Evolutionary conservation across 1,140 invertebrate genomes (phyloP).

Genomic region (Ditylenchus dipsaci): DNA sequence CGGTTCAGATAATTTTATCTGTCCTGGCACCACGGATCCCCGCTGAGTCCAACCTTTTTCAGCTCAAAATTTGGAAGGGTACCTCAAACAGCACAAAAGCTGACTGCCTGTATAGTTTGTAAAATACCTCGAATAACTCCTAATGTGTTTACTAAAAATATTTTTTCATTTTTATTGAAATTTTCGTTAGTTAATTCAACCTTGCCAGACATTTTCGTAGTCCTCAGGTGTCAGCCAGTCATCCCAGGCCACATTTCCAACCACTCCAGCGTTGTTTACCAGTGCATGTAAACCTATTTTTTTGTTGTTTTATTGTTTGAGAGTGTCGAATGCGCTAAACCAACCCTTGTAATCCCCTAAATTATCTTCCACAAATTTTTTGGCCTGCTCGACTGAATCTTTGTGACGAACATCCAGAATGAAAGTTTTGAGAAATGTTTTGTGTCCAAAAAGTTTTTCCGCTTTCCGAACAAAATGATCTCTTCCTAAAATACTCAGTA

Average conservation of each 20-base stretch:
- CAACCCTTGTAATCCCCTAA: background rate
- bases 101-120: constrained; percentile 6
- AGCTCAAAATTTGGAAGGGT: too few relatives aligned
- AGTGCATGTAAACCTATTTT: constrained; percentile 66
- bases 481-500: background rate
- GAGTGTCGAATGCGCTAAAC: background rate
- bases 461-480: background rate
- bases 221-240: constrained; percentile 37
- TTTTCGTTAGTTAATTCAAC: too few relatives aligned
- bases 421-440: background rate
- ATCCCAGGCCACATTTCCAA: constrained; percentile 32
- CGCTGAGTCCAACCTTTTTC: too few relatives aligned
- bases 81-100: too few relatives aligned
- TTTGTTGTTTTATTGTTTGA: too few relatives aligned
- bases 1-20: too few relatives aligned
- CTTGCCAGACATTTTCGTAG: constrained; percentile 6
- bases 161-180: too few relatives aligned
- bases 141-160: background rate
- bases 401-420: background rate
- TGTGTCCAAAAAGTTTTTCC: background rate
- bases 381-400: background rate
- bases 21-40: too few relatives aligned
- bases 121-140: background rate
- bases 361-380: background rate
- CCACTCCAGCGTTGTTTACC: constrained; percentile 69